Base-by-base conservation (phyloP, 2,113 vertebrate species). In the Rhea americana region DNA sequence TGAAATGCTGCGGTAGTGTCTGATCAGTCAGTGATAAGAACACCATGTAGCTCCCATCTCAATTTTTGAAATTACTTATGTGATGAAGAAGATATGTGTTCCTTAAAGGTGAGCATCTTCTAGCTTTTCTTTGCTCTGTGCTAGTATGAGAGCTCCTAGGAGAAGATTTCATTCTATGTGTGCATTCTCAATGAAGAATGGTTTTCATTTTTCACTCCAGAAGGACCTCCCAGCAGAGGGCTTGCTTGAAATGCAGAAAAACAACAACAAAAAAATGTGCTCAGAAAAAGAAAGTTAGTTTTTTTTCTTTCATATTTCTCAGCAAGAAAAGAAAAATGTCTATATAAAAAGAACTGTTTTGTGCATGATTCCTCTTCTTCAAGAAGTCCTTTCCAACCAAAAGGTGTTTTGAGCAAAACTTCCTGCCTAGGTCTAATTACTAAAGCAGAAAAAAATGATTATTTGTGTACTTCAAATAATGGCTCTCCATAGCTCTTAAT, bases 61-160 rank as follows among this genome's bases (percentile, higher is more conserved):
- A 76, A 55, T 47, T 91, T 89, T 80, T 85, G 48, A 88, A 92
- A 91, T 22, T 50, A 50, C 41, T 85, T 73, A 58, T 43, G 10
- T 85, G 87, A 87, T 58, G 76, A 93, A 94, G 76, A 93, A 94
- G 53, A 82, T 55, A 8, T 25, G 70, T 28, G 37, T 66, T 79
- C 50, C 41, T 20, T 47, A 43, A 80, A 74, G 4, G 24, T 45
- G n/a, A 13, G 75, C 26, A 35, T 21, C 14, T 47, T 55, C 13
- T 32, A 32, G 26, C 6, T 68, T 68, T 89, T 5, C 11, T 73
- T 87, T 66, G 3, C 12, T 41, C 26, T 73, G 7, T 50, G 17
- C 5, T 72, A 76, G 48, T 9, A 41, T 25, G 7, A 43, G 26
- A 65, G 9, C 7, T 70, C 20, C 16, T 43, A 25, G 25, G 56